Evolutionary conservation across 1,140 invertebrate genomes (phyloP).

Genomic region (Apis laboriosa): DNA sequence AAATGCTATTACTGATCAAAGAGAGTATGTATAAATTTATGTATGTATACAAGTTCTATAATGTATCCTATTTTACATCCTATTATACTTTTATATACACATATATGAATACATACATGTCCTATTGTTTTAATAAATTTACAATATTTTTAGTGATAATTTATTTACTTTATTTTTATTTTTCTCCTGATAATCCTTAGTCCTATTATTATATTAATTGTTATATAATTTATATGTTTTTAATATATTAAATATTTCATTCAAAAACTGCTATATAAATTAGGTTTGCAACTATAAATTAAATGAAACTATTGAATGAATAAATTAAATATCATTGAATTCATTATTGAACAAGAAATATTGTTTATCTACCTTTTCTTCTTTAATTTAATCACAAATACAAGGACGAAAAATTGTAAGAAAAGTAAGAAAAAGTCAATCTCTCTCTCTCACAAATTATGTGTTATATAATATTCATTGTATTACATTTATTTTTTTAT

Average conservation of each 20-base stretch:
- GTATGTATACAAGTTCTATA: slow-evolving; percentile 44
- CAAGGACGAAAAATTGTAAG: neutral
- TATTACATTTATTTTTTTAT: slow-evolving; percentile 7
- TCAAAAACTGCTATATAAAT: neutral
- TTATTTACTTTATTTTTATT: slow-evolving; percentile 69
- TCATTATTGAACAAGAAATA: neutral
- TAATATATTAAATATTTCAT: slow-evolving; percentile 23
- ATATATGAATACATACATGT: slow-evolving; percentile 24
- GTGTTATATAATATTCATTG: neutral
- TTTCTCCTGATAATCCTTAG: slow-evolving; percentile 62
- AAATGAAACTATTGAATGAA: slow-evolving; percentile 11
- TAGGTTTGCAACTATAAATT: neutral
- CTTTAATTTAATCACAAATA: neutral
- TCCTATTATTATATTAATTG: slow-evolving; percentile 16
- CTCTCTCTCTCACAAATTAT: slow-evolving; percentile 44
- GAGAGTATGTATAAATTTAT: slow-evolving; percentile 50
- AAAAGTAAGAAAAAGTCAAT: slow-evolving; percentile 26
- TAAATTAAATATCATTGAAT: neutral
- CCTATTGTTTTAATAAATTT: slow-evolving; percentile 73
- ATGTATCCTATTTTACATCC: slow-evolving; percentile 43
- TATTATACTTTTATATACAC: slow-evolving; percentile 36
- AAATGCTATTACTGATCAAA: slow-evolving; percentile 20
- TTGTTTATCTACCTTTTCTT: neutral
- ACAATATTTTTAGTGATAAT: slow-evolving; percentile 70
- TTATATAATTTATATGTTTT: slow-evolving; percentile 3